Base-by-base conservation (phyloP, 2,113 vertebrate species). In the Pseudorectes ferrugineus region DNA sequence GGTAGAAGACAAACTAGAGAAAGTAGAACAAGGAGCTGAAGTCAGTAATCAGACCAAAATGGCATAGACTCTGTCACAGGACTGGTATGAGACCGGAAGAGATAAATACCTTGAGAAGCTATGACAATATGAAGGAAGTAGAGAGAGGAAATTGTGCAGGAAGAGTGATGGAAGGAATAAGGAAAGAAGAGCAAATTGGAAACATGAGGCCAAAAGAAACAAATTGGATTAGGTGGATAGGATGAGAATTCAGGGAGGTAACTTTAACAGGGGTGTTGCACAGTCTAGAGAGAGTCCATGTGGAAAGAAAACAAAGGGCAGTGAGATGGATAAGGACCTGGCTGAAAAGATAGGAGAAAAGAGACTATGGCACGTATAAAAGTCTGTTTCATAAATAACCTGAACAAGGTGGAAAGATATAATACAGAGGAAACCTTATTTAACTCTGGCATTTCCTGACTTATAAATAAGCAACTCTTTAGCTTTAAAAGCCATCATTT, bases 171-270 rank as follows among this genome's bases (percentile, higher is more conserved):
- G 33, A 73, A 78, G 4, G 11, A 14, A 25, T 40, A 36, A 83
- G 31, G 29, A 49, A 66, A 75, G 52, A 83, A 55, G 29, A 82
- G 10, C 8, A 76, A 84, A n/a, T n/a, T 23, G 36, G 45, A 83
- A 38, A 83, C n/a, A n/a, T 3, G 11, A 68, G 42, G 70, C 79
- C 0, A 0, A 73, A 85, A 42, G 28, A 65, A 40, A 65, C 5
- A 46, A 21, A 80, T 24, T n/a, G 10, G 33, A 46, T 49, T 18
- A 86, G 40, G 33, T 51, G 14, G 17, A 40, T 43, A 9, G 8
- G 23, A 48, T 59, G 31, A 81, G 29, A 81, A 74, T 73, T 73
- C 46, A 54, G 49, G 18, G 22, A 46, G 2, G 6, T 31, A 29
- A 46, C 24, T 82, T 78, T 48, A 33, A 42, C 15, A 61, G 35